Evolutionary conservation across 1,140 invertebrate genomes (phyloP), one percentile per base, ranked within the genome.

Genomic region (Pogonomyrmex californicus): DNA sequence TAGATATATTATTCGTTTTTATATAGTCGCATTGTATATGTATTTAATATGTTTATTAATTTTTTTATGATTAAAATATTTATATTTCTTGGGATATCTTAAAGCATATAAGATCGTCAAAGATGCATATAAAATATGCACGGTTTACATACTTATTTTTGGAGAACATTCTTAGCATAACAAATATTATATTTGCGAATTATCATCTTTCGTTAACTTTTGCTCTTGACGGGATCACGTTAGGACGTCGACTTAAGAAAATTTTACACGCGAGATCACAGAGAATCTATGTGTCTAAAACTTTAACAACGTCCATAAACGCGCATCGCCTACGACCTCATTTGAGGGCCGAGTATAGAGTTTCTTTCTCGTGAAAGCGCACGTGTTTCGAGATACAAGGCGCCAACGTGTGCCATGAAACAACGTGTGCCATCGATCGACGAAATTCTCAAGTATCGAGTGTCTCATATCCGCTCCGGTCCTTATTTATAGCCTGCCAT

Each of bases 401-500:
- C 62, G n/a, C 36, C 36, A 51, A 30, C 23, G 23, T 23, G 23
- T 23, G 23, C 23, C 23, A 23, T 38, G 47, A 56, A 65, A 68
- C 63, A 54, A 33, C 36, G 47, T 56, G 63, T 54, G 23, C 12
- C 36, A 58, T 73, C 49, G 56, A 82, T 82, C 51, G 17, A 12
- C 77, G 47, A 73, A 82, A 82, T 73, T n/a, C 30, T 73, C 79
- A 23, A 65, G 60, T 44, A 79, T 65, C 66, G 54, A 73, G 41
- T 56, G 41, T 82, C 68, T 82, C 54, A 56, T 82, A 82, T 82
- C 66, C 54, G 51, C n/a, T 56, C n/a, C 56, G 49, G 38, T 58
- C 6, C 54, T 82, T 82, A 82, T 82, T 82, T 82, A 82, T 36
- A 41, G 33, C 38, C 47, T 9, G 41, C 54, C 54, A 71, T 82